Evolutionary conservation across 2,113 vertebrate species (phyloP).

Genomic region (Podiceps cristatus): DNA sequence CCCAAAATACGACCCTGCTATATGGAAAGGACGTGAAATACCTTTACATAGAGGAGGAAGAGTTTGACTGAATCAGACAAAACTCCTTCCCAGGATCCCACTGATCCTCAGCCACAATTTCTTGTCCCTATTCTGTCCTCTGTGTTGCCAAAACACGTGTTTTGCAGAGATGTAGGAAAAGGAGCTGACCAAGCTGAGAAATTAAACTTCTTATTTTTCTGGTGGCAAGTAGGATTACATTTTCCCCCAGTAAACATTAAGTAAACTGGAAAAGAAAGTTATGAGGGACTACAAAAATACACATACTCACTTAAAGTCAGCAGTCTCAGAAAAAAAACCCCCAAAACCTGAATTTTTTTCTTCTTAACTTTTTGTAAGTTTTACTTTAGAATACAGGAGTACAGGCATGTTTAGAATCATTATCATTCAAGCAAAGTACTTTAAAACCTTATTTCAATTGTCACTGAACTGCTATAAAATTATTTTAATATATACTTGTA

Average conservation of each 20-base stretch:
- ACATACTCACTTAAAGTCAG: background rate
- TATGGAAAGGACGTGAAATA: background rate
- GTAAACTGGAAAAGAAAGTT: background rate
- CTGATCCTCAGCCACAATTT: background rate
- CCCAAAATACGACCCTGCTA: background rate
- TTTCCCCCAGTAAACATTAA: background rate
- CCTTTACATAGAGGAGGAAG: background rate
- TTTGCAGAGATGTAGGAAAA: background rate
- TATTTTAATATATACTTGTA: background rate
- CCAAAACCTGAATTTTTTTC: rapidly evolving
- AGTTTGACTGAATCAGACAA: background rate
- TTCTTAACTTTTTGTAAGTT: background rate
- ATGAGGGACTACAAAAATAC: background rate
- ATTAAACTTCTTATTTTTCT: background rate
- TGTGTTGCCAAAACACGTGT: background rate
- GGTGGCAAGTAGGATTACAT: background rate
- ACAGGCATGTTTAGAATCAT: background rate
- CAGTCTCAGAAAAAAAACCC: background rate
- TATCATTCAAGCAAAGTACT: background rate
- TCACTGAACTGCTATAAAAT: background rate
- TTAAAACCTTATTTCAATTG: background rate
- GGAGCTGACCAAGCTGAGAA: background rate
- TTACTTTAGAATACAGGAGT: background rate
- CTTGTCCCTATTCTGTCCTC: background rate
- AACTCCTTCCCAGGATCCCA: background rate